These are phyloP conservation scores for Chrysomela aeneicollis DNA, from an alignment of 2,888 invertebrate genomes.

Conservation along the genomic window DNA sequence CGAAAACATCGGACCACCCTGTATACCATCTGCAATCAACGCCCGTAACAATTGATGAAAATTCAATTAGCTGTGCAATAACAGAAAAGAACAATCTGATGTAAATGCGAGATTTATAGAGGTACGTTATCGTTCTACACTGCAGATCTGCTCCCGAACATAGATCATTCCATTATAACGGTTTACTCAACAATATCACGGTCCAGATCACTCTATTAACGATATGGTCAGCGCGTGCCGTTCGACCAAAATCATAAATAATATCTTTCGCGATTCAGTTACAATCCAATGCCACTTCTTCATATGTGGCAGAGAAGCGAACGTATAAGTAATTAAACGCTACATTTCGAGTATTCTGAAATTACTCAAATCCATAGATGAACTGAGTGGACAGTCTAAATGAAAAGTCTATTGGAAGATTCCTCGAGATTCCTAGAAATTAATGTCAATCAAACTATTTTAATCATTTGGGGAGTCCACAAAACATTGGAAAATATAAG, in stretches of 20 bases:
- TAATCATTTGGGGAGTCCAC: no score
- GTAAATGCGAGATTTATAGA: slow-evolving; percentile 25
- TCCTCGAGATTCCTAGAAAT: no score
- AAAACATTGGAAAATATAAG: no score
- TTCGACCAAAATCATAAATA: slow-evolving; percentile 17
- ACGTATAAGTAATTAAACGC: no score
- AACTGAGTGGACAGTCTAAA: no score
- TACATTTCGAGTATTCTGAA: no score
- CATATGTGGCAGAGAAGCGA: no score
- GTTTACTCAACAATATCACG: slow-evolving; percentile 44
- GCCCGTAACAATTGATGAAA: slow-evolving; percentile 39
- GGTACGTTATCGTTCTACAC: slow-evolving; percentile 30
- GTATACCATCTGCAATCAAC: slow-evolving; percentile 23
- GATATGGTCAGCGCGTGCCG: slow-evolving; percentile 23
- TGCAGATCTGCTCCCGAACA: slow-evolving; percentile 34
- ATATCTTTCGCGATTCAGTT: slow-evolving; percentile 9
- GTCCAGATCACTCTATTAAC: slow-evolving; percentile 41
- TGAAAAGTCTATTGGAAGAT: no score
- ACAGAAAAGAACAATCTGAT: slow-evolving; percentile 28
- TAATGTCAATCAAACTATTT: no score
- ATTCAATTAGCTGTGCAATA: slow-evolving; percentile 34
- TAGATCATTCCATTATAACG: slow-evolving; percentile 44
- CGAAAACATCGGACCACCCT: not conserved
- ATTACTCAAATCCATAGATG: not conserved
- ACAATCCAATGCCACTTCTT: not conserved